Evolutionary conservation across 2,888 invertebrate genomes (phyloP).

Genomic region (Antitype chi): DNA sequence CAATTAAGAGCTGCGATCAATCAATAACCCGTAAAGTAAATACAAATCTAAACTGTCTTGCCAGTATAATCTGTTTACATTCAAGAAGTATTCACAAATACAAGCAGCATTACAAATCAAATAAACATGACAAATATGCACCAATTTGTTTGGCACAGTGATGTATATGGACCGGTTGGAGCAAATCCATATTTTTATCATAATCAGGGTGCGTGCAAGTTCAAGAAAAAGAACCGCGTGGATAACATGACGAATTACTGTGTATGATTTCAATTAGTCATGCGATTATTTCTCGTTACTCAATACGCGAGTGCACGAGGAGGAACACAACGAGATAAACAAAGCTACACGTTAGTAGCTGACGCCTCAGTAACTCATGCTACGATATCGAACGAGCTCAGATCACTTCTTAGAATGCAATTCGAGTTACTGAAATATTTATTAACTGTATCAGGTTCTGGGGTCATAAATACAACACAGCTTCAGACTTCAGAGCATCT

Average conservation of each 20-base stretch:
- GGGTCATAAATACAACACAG: conserved; percentile 76
- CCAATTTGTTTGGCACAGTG: conserved; percentile 60
- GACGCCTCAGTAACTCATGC: conserved; percentile 80
- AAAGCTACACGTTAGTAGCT: conserved; percentile 78
- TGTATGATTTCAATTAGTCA: conserved; percentile 82
- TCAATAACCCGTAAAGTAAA: conserved; percentile 57
- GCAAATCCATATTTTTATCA: conserved; percentile 61
- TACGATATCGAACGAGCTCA: conserved; percentile 74
- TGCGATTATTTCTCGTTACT: conserved; percentile 84
- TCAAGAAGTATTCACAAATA: conserved; percentile 48
- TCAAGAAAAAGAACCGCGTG: conserved; percentile 68
- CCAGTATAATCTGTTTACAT: conserved; percentile 53
- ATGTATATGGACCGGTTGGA: conserved; percentile 55
- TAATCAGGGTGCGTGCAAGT: conserved; percentile 53
- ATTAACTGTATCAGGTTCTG: conserved; percentile 87
- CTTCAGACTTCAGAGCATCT: conserved; percentile 73
- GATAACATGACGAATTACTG: conserved; percentile 76
- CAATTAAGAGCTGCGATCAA: conserved; percentile 61
- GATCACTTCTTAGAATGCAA: conserved; percentile 86
- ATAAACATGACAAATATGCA: conserved; percentile 68
- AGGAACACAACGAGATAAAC: conserved; percentile 72
- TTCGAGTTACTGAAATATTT: conserved; percentile 86
- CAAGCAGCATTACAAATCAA: conserved; percentile 62
- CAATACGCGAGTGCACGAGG: conserved; percentile 71
- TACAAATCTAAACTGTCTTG: conserved; percentile 54